Conservation (phyloP, 1,140 invertebrate species). For the Aporrectodea caliginosa region DNA sequence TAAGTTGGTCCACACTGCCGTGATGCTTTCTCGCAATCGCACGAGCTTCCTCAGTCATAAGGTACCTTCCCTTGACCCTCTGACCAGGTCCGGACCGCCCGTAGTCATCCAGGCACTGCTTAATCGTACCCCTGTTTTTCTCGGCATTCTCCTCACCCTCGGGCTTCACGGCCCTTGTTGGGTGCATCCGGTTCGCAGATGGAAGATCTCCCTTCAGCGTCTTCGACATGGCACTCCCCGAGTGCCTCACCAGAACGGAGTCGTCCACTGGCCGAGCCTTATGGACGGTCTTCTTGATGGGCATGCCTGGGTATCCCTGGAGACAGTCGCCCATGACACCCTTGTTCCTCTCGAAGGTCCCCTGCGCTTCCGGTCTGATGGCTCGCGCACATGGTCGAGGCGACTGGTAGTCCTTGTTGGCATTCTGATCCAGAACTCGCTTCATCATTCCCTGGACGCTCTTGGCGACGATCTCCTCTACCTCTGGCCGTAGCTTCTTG, state of each 20-base stretch:
- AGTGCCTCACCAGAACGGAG: not conserved
- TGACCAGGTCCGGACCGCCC: not conserved
- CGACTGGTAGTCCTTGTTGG: constrained; percentile 26
- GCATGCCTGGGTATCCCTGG: constrained; percentile 15
- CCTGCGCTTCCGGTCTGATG: constrained; percentile 26
- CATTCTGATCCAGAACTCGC: constrained; percentile 16
- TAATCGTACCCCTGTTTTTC: constrained; percentile 22
- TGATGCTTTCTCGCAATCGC: constrained; percentile 11
- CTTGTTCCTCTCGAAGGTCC: constrained; percentile 25
- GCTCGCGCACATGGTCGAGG: constrained; percentile 9
- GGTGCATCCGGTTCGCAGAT: not conserved
- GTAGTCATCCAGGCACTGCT: not conserved
- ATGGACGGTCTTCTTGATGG: constrained; percentile 11
- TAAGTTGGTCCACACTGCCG: constrained; percentile 8
- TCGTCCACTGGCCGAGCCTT: not conserved
- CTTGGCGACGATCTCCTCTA: not conserved
- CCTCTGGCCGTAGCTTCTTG: not conserved
- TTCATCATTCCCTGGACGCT: constrained; percentile 23
- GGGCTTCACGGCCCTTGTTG: not conserved
- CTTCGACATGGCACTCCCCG: not conserved
- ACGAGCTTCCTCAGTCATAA: constrained; percentile 5
- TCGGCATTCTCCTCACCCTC: constrained; percentile 22
- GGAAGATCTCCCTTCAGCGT: constrained; percentile 14
- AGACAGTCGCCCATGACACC: constrained; percentile 29
- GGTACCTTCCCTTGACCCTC: not conserved